These are phyloP conservation scores for Alauda arvensis DNA, from an alignment of 2,797 vertebrate genomes.

Conservation along the genomic window DNA sequence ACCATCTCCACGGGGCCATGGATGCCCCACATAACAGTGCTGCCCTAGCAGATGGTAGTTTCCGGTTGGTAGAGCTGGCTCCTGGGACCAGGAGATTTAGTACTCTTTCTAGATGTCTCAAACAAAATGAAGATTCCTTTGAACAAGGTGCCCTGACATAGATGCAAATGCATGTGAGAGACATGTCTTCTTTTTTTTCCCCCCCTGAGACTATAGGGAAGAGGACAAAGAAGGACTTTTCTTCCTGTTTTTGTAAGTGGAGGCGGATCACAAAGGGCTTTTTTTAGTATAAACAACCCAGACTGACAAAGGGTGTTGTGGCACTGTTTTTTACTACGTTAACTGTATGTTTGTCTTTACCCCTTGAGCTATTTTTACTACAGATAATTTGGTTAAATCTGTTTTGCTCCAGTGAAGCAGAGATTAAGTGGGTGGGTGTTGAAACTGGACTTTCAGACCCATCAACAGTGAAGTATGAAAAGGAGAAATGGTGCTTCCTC, in stretches of 20 bases:
- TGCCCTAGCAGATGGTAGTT: neutral
- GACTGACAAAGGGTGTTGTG: neutral
- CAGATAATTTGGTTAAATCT: conserved; percentile 16
- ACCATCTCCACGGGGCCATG: neutral
- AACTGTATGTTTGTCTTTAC: neutral
- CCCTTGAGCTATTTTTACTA: conserved; percentile 15
- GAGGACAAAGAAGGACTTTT: neutral
- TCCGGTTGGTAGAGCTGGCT: neutral
- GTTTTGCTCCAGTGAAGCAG: conserved; percentile 33
- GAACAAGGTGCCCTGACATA: neutral
- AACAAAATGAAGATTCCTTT: neutral
- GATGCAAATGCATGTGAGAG: neutral
- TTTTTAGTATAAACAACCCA: neutral
- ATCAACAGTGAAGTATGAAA: neutral
- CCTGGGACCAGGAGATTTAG: neutral
- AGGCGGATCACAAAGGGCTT: neutral
- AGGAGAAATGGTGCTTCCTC: conserved; percentile 22
- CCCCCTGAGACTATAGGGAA: neutral
- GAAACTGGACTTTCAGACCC: neutral
- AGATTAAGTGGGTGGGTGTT: neutral
- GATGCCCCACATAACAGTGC: neutral
- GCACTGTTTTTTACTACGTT: neutral
- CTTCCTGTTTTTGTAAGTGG: neutral
- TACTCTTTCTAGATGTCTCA: neutral
- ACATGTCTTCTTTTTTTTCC: accelerated